Conservation (phyloP, 2,888 invertebrate genomes). For the Sminthurides aquaticus region DNA sequence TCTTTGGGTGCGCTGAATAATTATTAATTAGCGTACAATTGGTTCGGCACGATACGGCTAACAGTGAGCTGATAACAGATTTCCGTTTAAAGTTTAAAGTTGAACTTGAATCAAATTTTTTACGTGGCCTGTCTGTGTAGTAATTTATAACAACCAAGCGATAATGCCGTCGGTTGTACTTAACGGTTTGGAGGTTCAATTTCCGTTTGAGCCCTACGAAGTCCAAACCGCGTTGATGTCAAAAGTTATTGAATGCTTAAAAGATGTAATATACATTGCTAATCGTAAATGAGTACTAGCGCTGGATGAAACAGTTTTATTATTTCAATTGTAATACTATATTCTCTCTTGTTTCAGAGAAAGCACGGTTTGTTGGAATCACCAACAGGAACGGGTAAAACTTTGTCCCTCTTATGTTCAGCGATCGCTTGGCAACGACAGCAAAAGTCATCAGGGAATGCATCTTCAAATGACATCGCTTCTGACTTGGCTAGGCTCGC, state of each 20-base stretch:
- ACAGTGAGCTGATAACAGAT: too few relatives aligned
- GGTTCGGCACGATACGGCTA: too few relatives aligned
- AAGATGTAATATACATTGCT: too few relatives aligned
- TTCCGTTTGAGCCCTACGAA: slow-evolving; percentile 89
- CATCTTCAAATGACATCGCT: not conserved
- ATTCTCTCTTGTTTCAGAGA: slow-evolving; percentile 47
- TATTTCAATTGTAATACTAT: not conserved
- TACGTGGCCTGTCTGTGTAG: too few relatives aligned
- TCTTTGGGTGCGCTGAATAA: too few relatives aligned
- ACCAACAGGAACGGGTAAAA: slow-evolving; percentile 93
- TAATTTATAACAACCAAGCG: too few relatives aligned
- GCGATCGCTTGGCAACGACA: slow-evolving; percentile 85
- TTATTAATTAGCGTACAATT: too few relatives aligned
- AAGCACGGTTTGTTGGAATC: slow-evolving; percentile 81
- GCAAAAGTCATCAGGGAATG: slow-evolving; percentile 54
- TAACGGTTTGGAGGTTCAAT: slow-evolving; percentile 52
- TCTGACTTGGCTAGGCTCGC: not conserved
- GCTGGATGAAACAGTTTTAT: not conserved
- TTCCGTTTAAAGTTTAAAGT: too few relatives aligned
- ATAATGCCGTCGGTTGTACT: slow-evolving; percentile 42
- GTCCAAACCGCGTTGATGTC: slow-evolving; percentile 86
- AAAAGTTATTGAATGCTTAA: slow-evolving; percentile 76
- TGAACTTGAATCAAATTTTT: too few relatives aligned
- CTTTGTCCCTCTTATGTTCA: slow-evolving; percentile 83
- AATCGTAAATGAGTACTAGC: too few relatives aligned